A percentile compares a stretch with the other conserved stretches of the same genome.
Evolutionary conservation across 2,113 vertebrate genomes (phyloP).

Genomic region (Oreochromis aureus): DNA sequence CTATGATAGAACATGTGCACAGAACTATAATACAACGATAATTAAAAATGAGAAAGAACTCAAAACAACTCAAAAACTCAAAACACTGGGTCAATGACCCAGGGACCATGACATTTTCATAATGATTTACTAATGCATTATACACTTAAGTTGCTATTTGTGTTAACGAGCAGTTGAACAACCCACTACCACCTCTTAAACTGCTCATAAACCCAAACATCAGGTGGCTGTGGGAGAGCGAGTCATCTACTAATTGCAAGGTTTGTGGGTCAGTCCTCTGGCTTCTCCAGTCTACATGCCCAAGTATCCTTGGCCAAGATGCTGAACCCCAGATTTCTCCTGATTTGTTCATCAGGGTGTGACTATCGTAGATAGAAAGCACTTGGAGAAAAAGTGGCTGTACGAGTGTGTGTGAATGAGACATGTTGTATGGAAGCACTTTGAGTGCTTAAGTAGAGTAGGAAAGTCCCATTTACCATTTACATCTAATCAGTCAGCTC

Average conservation of each 20-base stretch:
- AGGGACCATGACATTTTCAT: background rate
- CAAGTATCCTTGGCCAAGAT: background rate
- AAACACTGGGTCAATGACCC: background rate
- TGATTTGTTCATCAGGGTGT: background rate
- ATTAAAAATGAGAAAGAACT: background rate
- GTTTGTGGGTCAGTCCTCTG: background rate
- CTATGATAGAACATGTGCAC: background rate
- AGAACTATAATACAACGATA: background rate
- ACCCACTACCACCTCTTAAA: background rate
- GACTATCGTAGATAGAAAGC: background rate
- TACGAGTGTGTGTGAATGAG: background rate
- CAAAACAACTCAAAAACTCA: background rate
- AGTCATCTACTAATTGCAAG: background rate
- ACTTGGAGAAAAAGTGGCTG: background rate
- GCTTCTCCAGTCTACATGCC: background rate
- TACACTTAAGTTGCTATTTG: background rate
- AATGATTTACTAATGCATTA: background rate
- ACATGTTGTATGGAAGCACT: background rate
- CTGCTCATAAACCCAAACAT: background rate
- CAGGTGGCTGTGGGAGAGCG: background rate
- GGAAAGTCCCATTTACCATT: background rate
- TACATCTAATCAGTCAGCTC: background rate
- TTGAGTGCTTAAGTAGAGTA: background rate
- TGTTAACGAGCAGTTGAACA: background rate
- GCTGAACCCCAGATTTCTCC: background rate